Conservation (phyloP, 2,113 vertebrate genomes). For the Suncus etruscus region DNA sequence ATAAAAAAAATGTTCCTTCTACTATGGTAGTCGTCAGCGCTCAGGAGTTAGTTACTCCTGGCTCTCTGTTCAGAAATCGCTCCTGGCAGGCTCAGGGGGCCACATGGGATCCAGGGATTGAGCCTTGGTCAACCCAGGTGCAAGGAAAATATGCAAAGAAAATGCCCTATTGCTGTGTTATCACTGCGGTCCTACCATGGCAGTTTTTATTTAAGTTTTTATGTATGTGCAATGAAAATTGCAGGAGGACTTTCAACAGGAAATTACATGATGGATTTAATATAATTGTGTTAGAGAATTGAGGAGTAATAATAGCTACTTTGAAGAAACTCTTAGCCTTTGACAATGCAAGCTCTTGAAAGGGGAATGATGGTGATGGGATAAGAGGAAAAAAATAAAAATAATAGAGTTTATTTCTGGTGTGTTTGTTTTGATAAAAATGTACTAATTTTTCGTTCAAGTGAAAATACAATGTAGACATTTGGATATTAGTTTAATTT, state of each 20-base stretch:
- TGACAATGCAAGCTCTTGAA: neutral
- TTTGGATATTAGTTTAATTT: neutral
- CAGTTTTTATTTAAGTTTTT: slow-evolving; percentile 4
- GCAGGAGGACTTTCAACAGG: neutral
- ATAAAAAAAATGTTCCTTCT: neutral
- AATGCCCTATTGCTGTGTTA: too few relatives aligned
- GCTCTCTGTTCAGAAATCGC: too few relatives aligned
- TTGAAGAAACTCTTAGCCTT: neutral
- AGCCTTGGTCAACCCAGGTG: too few relatives aligned
- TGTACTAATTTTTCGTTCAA: neutral
- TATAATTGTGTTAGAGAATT: neutral
- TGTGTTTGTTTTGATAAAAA: neutral
- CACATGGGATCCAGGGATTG: too few relatives aligned
- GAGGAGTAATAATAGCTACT: neutral
- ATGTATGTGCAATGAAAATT: neutral
- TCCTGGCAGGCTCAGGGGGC: too few relatives aligned
- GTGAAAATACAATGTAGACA: neutral
- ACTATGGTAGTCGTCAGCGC: too few relatives aligned
- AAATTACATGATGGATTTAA: neutral
- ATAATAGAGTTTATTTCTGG: neutral
- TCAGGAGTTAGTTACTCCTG: too few relatives aligned
- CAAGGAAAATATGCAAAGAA: too few relatives aligned
- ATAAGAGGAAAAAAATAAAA: too few relatives aligned
- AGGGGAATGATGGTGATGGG: neutral
- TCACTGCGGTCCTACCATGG: neutral